phyloP scores from a whole-genome alignment of 2,797 vertebrate genomes.

The Lepus townsendii region DNA sequence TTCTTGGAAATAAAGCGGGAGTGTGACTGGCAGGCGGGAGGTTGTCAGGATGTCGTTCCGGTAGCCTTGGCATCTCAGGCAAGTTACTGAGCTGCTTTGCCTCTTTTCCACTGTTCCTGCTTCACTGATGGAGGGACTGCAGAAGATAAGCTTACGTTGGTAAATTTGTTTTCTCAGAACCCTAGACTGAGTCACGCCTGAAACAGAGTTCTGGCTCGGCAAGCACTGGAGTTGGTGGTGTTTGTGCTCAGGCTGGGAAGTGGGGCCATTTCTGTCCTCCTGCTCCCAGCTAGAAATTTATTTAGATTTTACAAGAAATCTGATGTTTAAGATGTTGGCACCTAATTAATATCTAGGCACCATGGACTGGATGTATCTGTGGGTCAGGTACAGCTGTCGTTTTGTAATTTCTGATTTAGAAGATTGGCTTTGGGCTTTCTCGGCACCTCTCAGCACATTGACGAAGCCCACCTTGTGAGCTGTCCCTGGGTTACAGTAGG shows the following conservation, averaged over 20 bases:
- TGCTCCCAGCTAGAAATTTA: background rate
- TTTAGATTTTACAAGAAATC: constrained; percentile 40
- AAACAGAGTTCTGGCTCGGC: background rate
- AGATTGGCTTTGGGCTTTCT: background rate
- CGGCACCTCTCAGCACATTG: background rate
- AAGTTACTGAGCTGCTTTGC: background rate
- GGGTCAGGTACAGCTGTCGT: background rate
- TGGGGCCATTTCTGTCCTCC: background rate
- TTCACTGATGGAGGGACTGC: background rate
- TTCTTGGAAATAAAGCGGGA: background rate
- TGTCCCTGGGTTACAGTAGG: background rate
- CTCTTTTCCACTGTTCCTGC: background rate
- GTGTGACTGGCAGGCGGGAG: background rate
- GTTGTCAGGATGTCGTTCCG: background rate
- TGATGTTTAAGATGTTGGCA: constrained; percentile 25
- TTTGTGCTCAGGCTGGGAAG: background rate
- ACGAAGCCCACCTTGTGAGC: constrained; percentile 25
- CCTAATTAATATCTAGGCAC: background rate
- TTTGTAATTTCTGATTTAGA: constrained; percentile 2
- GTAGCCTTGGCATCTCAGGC: background rate
- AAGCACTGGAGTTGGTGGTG: background rate
- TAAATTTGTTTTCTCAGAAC: background rate
- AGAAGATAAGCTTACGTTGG: background rate
- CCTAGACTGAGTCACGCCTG: background rate
- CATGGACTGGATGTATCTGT: background rate